Base-by-base conservation (phyloP, 2,113 vertebrate species). In the Ornithorhynchus anatinus region DNA sequence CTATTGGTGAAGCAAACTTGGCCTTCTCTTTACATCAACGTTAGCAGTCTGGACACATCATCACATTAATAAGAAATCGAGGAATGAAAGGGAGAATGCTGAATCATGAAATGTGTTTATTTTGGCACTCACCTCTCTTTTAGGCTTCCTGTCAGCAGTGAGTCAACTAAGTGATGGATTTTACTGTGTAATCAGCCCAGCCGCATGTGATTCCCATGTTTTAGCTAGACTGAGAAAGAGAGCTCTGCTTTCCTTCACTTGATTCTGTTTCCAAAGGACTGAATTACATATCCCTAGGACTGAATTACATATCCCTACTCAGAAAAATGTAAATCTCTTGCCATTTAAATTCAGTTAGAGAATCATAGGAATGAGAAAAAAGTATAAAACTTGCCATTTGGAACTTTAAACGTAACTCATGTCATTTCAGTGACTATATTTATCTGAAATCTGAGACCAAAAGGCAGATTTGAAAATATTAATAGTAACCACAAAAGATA, bases 321-420 rank as follows among this genome's bases (percentile, higher is more conserved):
- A 53, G n/a, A 32, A 1, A 27, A 16, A 48, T 2, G 42, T 14
- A 45, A 64, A 63, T 54, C 40, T 2, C 4, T 40, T 42, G 35
- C 63, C 42, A 69, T 79, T 81, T 79, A 70, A 80, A 69, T 80
- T 77, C 80, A 65, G 62, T 75, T 69, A 56, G 22, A 13, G 8
- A 48, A 43, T 22, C 54, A 40, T 59, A 44, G 4, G 22, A 15
- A 39, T 62, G 32, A 53, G 57, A 53, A 31, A 8, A n/a, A n/a
- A n/a, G n/a, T n/a, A n/a, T n/a, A n/a, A n/a, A n/a, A n/a, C n/a
- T n/a, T n/a, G n/a, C n/a, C n/a, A n/a, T n/a, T n/a, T n/a, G n/a
- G n/a, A n/a, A n/a, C n/a, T n/a, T n/a, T n/a, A n/a, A n/a, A n/a
- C n/a, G n/a, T n/a, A n/a, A n/a, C n/a, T n/a, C n/a, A n/a, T n/a